These are phyloP conservation scores for Pelusios castaneus DNA, from an alignment of 2,113 vertebrate species.

Conservation along the genomic window DNA sequence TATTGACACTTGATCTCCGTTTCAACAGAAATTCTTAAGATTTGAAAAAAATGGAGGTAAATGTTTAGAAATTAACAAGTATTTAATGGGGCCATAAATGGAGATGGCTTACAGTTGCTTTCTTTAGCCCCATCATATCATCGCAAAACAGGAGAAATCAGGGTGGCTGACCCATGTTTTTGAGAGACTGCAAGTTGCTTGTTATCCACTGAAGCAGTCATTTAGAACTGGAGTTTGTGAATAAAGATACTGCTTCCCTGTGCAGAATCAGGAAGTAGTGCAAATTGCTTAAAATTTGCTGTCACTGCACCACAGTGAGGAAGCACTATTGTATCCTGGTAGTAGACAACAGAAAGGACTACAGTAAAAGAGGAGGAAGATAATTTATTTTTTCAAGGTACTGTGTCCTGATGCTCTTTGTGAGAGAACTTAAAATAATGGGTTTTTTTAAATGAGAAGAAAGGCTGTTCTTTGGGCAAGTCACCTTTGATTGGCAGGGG, in stretches of 20 bases:
- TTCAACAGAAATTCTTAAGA: too few species aligned
- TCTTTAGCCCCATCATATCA: too few species aligned
- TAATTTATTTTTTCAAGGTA: not conserved
- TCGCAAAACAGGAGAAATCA: too few species aligned
- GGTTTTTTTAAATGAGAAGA: too few species aligned
- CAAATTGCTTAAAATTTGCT: not conserved
- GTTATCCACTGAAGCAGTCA: not conserved
- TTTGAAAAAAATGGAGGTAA: too few species aligned
- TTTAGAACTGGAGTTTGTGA: not conserved
- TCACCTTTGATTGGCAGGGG: not conserved
- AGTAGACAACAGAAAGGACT: not conserved
- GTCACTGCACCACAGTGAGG: not conserved
- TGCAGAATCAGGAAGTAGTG: not conserved
- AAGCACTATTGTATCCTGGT: not conserved
- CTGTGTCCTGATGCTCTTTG: too few species aligned
- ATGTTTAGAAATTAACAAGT: too few species aligned
- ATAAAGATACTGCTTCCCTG: not conserved
- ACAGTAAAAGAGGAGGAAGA: not conserved
- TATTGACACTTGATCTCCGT: too few species aligned
- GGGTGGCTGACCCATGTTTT: too few species aligned
- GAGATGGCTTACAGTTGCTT: too few species aligned
- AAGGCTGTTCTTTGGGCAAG: not conserved
- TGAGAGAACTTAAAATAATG: not conserved
- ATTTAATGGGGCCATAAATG: too few species aligned
- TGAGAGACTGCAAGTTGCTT: too few species aligned